Base-by-base conservation (phyloP, 2,113 vertebrate genomes). In the Aphelocoma coerulescens region DNA sequence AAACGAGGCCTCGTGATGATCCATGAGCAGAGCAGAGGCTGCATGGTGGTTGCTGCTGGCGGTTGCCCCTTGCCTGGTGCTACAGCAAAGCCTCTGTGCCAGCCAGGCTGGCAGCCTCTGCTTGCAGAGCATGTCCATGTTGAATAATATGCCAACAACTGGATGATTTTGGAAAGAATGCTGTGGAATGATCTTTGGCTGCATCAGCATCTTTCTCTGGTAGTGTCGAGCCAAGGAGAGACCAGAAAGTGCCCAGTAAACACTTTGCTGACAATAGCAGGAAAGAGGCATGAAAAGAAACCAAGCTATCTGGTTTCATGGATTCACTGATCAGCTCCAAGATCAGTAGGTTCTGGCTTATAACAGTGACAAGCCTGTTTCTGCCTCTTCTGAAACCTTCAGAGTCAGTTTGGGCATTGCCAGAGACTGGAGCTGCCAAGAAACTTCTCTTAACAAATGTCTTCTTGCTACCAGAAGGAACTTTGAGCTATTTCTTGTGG, bases 161-260 rank as follows among this genome's bases (percentile, higher is more conserved):
- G 86, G 91, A 55, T 67, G 73, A 74, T 74, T 89, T 90, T 62
- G 78, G 93, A 90, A 79, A 68, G 93, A 96, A 95, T 24, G 11
- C 85, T 55, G 54, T 84, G 91, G 93, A 95, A 94, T 23, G 79
- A 86, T 95, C 95, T 95, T 51, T 66, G 90, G 88, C 95, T 86
- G 75, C 93, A 81, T 95, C 92, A 88, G 90, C 95, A 91, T 74
- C 90, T 94, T 93, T 72, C 88, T 27, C 65, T 11, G 57, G 80
- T n/a, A 46, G 77, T 75, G 92, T 41, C 0, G 65, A 94, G 92
- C 93, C 93, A 96, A 93, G 89, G 88, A 43, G 77, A 80, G 91
- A 79, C 78, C 93, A 83, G 89, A 85, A 95, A 94, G 83, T 86
- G 88, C 92, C 92, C 93, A 71, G 79, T 81, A 88, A 94, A 96